Evolutionary conservation across 2,888 invertebrate genomes (phyloP), one percentile per base, ranked within the genome.

Genomic region (Tenthredo livida): DNA sequence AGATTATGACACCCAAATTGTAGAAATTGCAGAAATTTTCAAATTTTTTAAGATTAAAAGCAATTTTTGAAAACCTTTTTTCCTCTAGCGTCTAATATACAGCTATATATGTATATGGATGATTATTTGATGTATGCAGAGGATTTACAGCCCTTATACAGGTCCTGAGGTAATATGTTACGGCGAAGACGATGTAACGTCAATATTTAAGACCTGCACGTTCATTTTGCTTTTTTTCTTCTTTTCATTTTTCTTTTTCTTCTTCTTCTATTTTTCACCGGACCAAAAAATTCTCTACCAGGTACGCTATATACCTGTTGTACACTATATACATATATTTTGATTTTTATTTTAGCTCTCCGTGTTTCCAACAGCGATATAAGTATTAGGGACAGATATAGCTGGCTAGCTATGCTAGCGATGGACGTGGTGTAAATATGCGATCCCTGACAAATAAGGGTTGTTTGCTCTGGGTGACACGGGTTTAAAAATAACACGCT

Each of bases 401-500:
- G n/a, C 72, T n/a, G 6, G 72, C 50, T 50, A 50, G 17, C 50
- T 12, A 43, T 15, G 15, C 47, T 10, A 43, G n/a, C n/a, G 40
- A 73, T 73, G 75, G 75, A 50, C 77, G 25, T 43, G 50, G 47
- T 47, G 78, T 80, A 80, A 80, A 80, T 80, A 47, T 33, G n/a
- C 72, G 47, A 77, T 80, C 78, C 78, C 61, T 87, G 85, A 89
- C 90, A 90, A 91, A 91, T 89, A 88, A 87, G 78, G 87, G 86
- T 85, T 85, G 87, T 84, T 54, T 86, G 86, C 70, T 84, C 47
- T n/a, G 85, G 67, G 82, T 50, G 85, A 85, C 84, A 75, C 70
- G 87, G 89, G 84, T 87, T 89, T 88, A 88, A 89, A 89, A 89
- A 89, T 89, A 89, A 89, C 89, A 89, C 87, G 47, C 50, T 54